Evolutionary conservation across 2,888 invertebrate species (phyloP), one percentile per base, ranked within the genome.

Genomic region (Ptilodon capucinus): DNA sequence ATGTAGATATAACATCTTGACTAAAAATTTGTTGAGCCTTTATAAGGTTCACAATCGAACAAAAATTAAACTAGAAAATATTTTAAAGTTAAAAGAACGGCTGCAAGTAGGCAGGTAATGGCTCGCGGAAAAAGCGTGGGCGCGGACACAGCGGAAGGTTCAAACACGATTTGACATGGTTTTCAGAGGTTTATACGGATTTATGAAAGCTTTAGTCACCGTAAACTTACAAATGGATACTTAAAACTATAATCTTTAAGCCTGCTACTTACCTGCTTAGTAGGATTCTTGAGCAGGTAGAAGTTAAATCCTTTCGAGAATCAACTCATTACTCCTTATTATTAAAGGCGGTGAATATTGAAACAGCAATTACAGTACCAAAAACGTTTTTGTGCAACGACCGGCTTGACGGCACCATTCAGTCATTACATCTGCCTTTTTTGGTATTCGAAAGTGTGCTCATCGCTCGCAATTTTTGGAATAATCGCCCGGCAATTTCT

Each of bases 41-140:
- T 25, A 58, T 63, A 75, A 43, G 65, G 67, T 58, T 60, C 49
- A 75, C 60, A 60, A 67, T 75, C 41, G 49, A 52, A 57, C 42
- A 48, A 23, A 48, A 40, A 23, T 28, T 46, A 43, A 43, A 66
- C 51, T 67, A 67, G 61, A 64, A 68, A 72, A 66, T 61, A 49
- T 60, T 66, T 69, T 66, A 66, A 65, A 65, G 66, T 66, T 71
- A 69, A 74, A 75, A 70, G 71, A 63, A 61, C 61, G 30, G 51
- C 49, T 52, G 57, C 57, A 66, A 64, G 70, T 73, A 72, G 68
- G 71, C 74, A 76, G 77, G 78, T 81, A 76, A 79, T 77, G 69
- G 76, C 62, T 60, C 64, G 68, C 61, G 48, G 67, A 71, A 68
- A 50, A 59, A 65, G 71, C 71, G 84, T 85, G 78, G 84, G 84